Evolutionary conservation across 2,797 vertebrate species (phyloP), one percentile per base, ranked within the genome.

Genomic region (Melanotaenia parkinsoni): DNA sequence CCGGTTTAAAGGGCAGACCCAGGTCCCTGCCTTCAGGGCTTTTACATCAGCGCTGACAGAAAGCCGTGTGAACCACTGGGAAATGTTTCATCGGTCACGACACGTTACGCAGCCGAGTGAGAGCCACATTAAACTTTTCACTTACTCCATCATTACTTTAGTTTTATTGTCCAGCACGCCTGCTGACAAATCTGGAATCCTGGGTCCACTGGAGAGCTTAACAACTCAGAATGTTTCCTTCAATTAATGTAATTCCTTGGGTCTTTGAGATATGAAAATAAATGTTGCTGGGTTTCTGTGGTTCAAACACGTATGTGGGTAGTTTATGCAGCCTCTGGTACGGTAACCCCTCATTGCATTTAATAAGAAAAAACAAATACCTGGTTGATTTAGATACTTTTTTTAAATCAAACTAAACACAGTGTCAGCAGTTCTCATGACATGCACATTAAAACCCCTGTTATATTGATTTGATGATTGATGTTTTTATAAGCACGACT

Each of bases 71-170:
- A 93, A 93, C 93, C 91, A 85, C 88, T 81, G 91, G 90, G 91
- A 94, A 93, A 94, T 93, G 91, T 93, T 93, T 93, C 92, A 93
- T 93, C 88, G 89, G 92, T 94, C 92, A 91, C 86, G 77, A 92
- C 86, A 88, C 91, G 91, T 93, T 93, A 94, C 92, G 85, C 89
- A 84, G 88, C 83, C 66, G 74, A 90, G 81, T 86, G 88, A 94
- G 92, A 91, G 92, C 88, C 88, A 85, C 89, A 92, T 93, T 93
- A 89, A 94, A 94, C 92, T 93, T 94, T 92, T 92, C 89, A 93
- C 92, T 93, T 92, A 89, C 86, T 91, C 90, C 80, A 74, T 92
- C 90, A 90, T 86, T 91, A 87, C 83, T 89, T 91, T 86, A 88
- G 85, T 93, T 93, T 93, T 93, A 93, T 92, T 92, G 88, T 92